Evolutionary conservation across 2,113 vertebrate genomes (phyloP), one percentile per base, ranked within the genome.

Genomic region (Oryzias woworae): DNA sequence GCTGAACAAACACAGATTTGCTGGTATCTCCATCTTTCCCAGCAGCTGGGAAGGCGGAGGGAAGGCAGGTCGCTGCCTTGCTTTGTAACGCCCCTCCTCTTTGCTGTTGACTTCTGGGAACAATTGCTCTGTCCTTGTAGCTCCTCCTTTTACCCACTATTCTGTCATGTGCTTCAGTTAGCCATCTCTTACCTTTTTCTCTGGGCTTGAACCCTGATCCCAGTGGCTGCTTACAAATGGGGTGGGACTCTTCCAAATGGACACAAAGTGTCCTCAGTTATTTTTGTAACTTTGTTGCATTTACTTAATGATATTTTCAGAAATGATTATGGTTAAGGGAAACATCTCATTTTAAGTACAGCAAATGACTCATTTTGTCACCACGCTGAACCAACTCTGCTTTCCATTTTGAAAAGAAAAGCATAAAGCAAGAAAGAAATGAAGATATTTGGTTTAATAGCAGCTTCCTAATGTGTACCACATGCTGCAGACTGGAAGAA

Each of bases 1-100:
- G 88, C 92, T 93, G 92, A 92, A 92, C 90, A 93, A 93, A 93
- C 92, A 93, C 81, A 88, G 92, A 93, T 93, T 92, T 88, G 90
- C 90, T 73, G 76, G 86, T 92, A 92, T 92, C 91, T 91, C 79
- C 87, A 80, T 88, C 84, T 88, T 93, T 93, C 92, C 90, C 92
- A 92, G 91, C 87, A 85, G 81, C 84, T 80, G 81, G 70, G 75
- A 79, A 79, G 87, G 70, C 74, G 47, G 76, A 82, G 79, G 66
- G 82, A 81, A 83, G 84, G 75, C 80, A 73, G 78, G 80, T 70
- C 64, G 63, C 66, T 81, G 69, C 71, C 60, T 69, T 72, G 62
- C 64, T 23, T 31, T 58, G 68, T 77, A 74, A 78, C 31, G 68
- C 81, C 65, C 73, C 78, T 53, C 81, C 84, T 83, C 60, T 14